Conservation (phyloP, 2,888 invertebrate species). For the Microctonus aethiopoides region DNA sequence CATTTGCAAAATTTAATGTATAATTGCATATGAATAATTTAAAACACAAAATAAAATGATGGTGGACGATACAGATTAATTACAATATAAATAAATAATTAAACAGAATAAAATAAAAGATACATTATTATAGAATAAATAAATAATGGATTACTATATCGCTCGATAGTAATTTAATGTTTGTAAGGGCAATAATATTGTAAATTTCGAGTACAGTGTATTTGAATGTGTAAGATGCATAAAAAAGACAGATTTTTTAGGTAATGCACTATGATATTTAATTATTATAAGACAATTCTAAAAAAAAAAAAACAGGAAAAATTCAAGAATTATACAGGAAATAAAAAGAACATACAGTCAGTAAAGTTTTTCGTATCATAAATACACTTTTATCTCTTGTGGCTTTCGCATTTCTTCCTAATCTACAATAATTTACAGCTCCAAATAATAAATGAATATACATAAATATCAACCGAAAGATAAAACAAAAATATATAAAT, state of each 20-base stretch:
- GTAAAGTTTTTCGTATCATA: not conserved
- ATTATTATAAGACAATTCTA: slow-evolving; percentile 49
- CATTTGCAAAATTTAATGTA: not conserved
- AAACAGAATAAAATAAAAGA: slow-evolving; percentile 29
- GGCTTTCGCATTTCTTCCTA: not conserved
- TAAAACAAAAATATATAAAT: not conserved
- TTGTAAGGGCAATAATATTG: slow-evolving; percentile 64
- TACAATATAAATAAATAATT: slow-evolving; percentile 21
- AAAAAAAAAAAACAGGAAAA: not conserved
- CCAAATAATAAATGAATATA: not conserved
- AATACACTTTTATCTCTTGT: not conserved
- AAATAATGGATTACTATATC: slow-evolving; percentile 51
- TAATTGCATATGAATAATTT: slow-evolving; percentile 1
- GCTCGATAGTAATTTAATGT: slow-evolving; percentile 59
- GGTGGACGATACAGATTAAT: slow-evolving; percentile 14
- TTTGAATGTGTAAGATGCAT: slow-evolving; percentile 63
- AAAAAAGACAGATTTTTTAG: slow-evolving; percentile 64
- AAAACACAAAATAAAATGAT: slow-evolving; percentile 27
- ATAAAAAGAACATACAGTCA: not conserved
- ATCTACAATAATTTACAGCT: not conserved
- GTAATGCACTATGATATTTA: slow-evolving; percentile 65
- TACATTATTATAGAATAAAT: not conserved
- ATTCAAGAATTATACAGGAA: not conserved
- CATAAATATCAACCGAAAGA: not conserved
- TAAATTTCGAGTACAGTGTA: slow-evolving; percentile 63